Evolutionary conservation across 2,888 invertebrate species (phyloP).

Genomic region (Lymantria dispar): DNA sequence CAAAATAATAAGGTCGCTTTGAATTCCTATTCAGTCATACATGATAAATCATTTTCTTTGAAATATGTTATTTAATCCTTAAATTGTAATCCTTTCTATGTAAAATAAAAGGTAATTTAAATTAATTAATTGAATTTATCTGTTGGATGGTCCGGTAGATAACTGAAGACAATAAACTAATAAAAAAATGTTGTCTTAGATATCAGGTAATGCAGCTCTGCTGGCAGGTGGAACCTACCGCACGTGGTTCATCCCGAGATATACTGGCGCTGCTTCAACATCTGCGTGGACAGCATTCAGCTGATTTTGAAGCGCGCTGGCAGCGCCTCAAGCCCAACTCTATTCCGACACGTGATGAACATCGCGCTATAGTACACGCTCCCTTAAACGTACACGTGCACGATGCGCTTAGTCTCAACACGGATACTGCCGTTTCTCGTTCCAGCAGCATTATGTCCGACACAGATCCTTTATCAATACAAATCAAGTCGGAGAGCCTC

Average conservation of each 20-base stretch:
- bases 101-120: too few species aligned
- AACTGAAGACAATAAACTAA: too few species aligned
- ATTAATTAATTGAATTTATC: too few species aligned
- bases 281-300: conserved; percentile 22
- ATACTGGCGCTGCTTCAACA: conserved; percentile 66
- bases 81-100: too few species aligned
- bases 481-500: conserved; percentile 79
- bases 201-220: conserved; percentile 88
- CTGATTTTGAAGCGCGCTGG: conserved; percentile 89
- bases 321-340: conserved; percentile 86
- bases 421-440: conserved; percentile 65
- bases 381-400: conserved; percentile 61
- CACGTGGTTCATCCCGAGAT: conserved; percentile 59
- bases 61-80: too few species aligned
- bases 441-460: conserved; percentile 74
- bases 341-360: conserved; percentile 82
- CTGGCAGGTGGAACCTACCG: conserved; percentile 74
- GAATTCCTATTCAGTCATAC: too few species aligned
- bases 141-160: too few species aligned
- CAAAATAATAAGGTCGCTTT: too few species aligned
- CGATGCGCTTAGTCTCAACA: conserved; percentile 59
- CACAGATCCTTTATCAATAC: conserved; percentile 61
- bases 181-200: conserved; percentile 53
- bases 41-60: too few species aligned
- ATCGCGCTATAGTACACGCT: conserved; percentile 70